These are phyloP conservation scores for Drosophila nikananu DNA, from an alignment of 1,140 invertebrate species.

Conservation along the genomic window DNA sequence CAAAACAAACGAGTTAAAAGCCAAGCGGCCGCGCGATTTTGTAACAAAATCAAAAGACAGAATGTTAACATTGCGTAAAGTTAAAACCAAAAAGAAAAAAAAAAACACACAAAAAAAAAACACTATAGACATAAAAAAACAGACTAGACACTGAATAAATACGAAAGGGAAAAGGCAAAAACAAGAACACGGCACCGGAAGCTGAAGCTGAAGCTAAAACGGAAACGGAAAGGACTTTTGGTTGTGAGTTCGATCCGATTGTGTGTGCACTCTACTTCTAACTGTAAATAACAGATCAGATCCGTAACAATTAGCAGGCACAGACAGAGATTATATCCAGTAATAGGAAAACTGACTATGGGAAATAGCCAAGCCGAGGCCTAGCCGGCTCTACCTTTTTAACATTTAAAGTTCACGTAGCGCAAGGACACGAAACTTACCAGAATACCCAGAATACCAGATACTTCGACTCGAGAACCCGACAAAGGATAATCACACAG, in stretches of 20 bases:
- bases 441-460: slow-evolving; percentile 27
- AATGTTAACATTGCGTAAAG: slow-evolving; percentile 82
- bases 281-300: slow-evolving; percentile 79
- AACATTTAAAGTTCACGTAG: slow-evolving; percentile 67
- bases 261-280: slow-evolving; percentile 76
- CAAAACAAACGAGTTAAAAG: slow-evolving; percentile 36
- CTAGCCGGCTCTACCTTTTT: slow-evolving; percentile 59
- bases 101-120: slow-evolving; percentile 2
- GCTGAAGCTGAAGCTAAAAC: slow-evolving; percentile 38
- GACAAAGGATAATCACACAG: slow-evolving; percentile 73
- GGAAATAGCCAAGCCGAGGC: slow-evolving; percentile 30
- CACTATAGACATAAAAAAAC: slow-evolving; percentile 21
- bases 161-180: slow-evolving; percentile 7
- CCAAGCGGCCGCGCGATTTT: slow-evolving; percentile 65
- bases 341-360: slow-evolving; percentile 43
- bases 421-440: slow-evolving; percentile 33
- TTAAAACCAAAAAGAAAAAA: slow-evolving; percentile 33
- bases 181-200: slow-evolving; percentile 45
- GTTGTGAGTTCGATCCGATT: slow-evolving; percentile 66
- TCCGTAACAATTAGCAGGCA: slow-evolving; percentile 42
- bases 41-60: slow-evolving; percentile 80
- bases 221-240: slow-evolving; percentile 56
- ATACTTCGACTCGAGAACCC: slow-evolving; percentile 24
- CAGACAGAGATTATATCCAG: slow-evolving; percentile 47
- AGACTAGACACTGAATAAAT: neutral